These are phyloP conservation scores for Eumerus sabulonum DNA, from an alignment of 2,888 invertebrate genomes.

Conservation along the genomic window DNA sequence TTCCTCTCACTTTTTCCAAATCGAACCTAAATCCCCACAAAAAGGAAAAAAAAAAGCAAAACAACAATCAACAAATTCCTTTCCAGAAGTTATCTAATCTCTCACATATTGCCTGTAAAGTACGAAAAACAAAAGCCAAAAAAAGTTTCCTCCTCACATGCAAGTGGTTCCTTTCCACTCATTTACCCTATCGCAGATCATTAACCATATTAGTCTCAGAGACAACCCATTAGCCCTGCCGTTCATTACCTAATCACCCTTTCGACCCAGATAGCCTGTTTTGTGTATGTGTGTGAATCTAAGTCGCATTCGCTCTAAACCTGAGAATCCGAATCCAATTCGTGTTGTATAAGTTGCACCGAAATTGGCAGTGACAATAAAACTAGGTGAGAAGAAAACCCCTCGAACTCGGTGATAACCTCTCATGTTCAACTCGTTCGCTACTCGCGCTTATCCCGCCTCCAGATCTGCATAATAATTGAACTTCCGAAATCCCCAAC, in stretches of 20 bases:
- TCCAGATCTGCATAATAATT: slow-evolving; percentile 53
- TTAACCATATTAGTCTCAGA: slow-evolving; percentile 3
- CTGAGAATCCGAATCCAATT: slow-evolving; percentile 1
- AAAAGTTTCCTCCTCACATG: no score
- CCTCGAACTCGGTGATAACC: slow-evolving; percentile 41
- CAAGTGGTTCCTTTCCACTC: no score
- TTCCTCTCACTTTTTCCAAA: no score
- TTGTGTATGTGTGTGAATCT: slow-evolving; percentile 20
- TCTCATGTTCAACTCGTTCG: slow-evolving; percentile 25
- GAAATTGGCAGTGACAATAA: slow-evolving; percentile 51
- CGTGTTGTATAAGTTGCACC: slow-evolving; percentile 39
- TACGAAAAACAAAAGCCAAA: no score
- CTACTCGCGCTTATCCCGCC: slow-evolving; percentile 30
- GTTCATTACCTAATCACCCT: slow-evolving; percentile 38
- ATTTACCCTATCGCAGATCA: slow-evolving; percentile 13
- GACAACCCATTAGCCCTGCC: no score
- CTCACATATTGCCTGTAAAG: no score
- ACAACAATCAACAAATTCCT: no score
- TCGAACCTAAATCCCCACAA: no score
- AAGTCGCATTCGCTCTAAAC: slow-evolving; percentile 37
- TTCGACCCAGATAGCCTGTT: slow-evolving; percentile 33
- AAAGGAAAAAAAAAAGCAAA: no score
- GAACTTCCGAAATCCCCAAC: slow-evolving; percentile 66
- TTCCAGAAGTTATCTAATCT: no score
- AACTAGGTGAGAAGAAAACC: slow-evolving; percentile 54